Evolutionary conservation across 2,113 vertebrate genomes (phyloP).

Genomic region (Nothobranchius kuhntae): DNA sequence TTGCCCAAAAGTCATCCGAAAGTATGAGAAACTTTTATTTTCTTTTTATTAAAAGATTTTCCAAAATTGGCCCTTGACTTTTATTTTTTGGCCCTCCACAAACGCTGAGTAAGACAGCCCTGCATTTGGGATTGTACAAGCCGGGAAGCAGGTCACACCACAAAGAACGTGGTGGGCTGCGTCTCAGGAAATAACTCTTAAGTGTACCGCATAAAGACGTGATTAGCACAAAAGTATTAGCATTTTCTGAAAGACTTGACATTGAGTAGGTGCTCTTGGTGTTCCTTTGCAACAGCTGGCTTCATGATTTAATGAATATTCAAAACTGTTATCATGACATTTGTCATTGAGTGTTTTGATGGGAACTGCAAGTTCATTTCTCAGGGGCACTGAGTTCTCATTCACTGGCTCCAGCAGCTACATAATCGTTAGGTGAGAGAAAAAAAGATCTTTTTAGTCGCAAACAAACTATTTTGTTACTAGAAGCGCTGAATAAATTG

Average conservation of each 20-base stretch:
- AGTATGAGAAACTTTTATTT: too few relatives aligned
- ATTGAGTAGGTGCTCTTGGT: constrained; percentile 54
- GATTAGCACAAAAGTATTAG: constrained; percentile 25
- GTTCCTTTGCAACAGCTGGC: constrained; percentile 65
- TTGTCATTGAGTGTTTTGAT: constrained; percentile 59
- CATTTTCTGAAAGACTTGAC: constrained; percentile 42
- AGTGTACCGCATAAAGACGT: not conserved
- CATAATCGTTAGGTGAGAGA: constrained; percentile 10
- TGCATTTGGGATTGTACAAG: too few relatives aligned
- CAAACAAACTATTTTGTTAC: constrained; percentile 6
- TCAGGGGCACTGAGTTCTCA: constrained; percentile 30
- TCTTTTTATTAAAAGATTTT: too few relatives aligned
- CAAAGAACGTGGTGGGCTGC: too few relatives aligned
- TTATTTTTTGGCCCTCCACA: too few relatives aligned
- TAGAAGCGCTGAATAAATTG: not conserved
- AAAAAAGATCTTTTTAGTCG: constrained; percentile 3
- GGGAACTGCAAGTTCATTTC: constrained; percentile 44
- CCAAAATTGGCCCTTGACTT: too few relatives aligned
- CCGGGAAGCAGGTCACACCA: too few relatives aligned
- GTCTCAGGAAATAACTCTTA: constrained; percentile 18
- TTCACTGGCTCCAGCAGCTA: constrained; percentile 6
- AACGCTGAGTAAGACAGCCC: too few relatives aligned
- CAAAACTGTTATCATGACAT: constrained; percentile 43
- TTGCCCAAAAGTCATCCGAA: too few relatives aligned
- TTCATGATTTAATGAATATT: constrained; percentile 64